Evolutionary conservation across 2,113 vertebrate species (phyloP).

Genomic region (Semicossyphus pulcher): DNA sequence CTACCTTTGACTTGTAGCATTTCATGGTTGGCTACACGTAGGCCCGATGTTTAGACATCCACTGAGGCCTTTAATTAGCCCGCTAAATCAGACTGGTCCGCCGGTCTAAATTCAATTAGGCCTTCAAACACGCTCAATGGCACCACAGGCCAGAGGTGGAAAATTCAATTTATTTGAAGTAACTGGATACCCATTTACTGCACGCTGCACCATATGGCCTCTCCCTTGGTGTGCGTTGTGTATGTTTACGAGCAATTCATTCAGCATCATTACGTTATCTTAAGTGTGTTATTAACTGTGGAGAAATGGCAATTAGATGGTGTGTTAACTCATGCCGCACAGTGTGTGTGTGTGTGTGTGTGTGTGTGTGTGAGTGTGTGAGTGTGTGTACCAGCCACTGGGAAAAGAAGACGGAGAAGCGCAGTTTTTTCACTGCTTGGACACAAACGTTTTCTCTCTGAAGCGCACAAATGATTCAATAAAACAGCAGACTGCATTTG

Average conservation of each 20-base stretch:
- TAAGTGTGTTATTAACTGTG: conserved; percentile 74
- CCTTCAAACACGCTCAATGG: conserved; percentile 71
- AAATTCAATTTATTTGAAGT: conserved; percentile 82
- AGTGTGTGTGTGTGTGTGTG: conserved; percentile 22
- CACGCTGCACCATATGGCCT: conserved; percentile 55
- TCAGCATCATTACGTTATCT: conserved; percentile 77
- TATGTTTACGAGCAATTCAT: conserved; percentile 81
- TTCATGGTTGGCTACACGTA: conserved; percentile 54
- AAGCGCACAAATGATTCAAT: conserved; percentile 37
- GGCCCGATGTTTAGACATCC: conserved; percentile 46
- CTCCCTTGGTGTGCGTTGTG: conserved; percentile 59
- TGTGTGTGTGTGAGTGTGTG: conserved; percentile 30
- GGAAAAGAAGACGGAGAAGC: conserved; percentile 8
- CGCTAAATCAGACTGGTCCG: conserved; percentile 61
- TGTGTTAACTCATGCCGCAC: conserved; percentile 51
- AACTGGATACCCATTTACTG: conserved; percentile 74
- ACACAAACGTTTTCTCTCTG: conserved; percentile 2
- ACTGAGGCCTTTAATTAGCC: conserved; percentile 67
- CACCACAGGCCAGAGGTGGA: conserved; percentile 72
- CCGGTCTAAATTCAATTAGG: conserved; percentile 77
- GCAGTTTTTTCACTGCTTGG: conserved; percentile 5
- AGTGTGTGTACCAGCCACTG: conserved; percentile 23
- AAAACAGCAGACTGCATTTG: conserved; percentile 45
- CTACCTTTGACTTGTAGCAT: conserved; percentile 50
- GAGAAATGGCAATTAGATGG: conserved; percentile 68